Conservation (phyloP, 2,888 invertebrate species). For the Lasioglossum villosulum region DNA sequence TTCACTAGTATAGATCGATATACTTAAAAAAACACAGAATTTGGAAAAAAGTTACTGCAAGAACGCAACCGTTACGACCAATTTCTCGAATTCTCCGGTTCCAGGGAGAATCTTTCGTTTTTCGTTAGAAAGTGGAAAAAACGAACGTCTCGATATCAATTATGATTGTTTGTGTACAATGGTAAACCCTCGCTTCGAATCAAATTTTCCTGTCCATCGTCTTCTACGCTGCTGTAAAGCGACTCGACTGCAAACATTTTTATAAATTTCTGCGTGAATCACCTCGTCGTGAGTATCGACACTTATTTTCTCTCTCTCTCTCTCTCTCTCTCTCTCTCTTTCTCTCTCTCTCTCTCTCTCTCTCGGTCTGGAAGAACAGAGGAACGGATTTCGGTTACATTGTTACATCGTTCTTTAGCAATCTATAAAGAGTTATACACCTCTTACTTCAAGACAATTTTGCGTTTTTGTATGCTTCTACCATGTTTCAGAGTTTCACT, state of each 20-base stretch:
- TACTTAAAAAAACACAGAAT: constrained; percentile 21
- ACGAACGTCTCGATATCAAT: constrained; percentile 32
- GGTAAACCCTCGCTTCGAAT: constrained; percentile 22
- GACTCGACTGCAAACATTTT: constrained; percentile 75
- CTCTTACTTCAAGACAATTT: constrained; percentile 31
- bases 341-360: neutral
- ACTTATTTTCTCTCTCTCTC: constrained; percentile 3
- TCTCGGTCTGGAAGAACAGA: constrained; percentile 42
- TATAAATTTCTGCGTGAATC: constrained; percentile 76
- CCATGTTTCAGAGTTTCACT: neutral
- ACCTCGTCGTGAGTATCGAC: constrained; percentile 36
- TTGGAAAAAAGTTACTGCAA: constrained; percentile 23
- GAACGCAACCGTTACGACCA: constrained; percentile 3
- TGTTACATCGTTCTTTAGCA: constrained; percentile 40
- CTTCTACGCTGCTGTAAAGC: constrained; percentile 37
- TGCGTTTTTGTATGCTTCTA: neutral
- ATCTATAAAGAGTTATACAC: constrained; percentile 53
- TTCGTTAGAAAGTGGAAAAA: constrained; percentile 30
- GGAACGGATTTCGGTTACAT: constrained; percentile 44
- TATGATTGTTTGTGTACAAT: constrained; percentile 15
- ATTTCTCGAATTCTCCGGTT: neutral
- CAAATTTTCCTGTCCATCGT: constrained; percentile 22
- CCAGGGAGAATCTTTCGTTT: neutral
- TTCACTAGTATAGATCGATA: neutral
- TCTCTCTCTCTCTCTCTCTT: neutral